phyloP scores from a whole-genome alignment of 2,888 invertebrate species.

The Calameuta filiformis region DNA sequence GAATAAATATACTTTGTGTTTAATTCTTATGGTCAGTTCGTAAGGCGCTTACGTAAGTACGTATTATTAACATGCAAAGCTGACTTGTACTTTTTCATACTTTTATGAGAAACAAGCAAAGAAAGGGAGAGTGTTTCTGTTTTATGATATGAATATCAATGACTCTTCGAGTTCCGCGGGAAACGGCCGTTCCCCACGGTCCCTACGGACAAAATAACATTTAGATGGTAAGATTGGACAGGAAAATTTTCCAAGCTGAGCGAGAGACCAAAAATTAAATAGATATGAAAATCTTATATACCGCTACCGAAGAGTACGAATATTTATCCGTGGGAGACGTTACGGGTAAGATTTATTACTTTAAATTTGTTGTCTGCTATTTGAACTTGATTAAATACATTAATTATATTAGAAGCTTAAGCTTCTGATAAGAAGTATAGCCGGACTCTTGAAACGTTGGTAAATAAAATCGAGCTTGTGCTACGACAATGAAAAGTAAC shows the following conservation, averaged over 20 bases:
- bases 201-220: slow-evolving; percentile 11
- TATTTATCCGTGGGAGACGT: no score
- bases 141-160: slow-evolving; percentile 12
- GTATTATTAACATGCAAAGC: not conserved
- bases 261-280: not conserved
- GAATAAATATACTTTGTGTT: not conserved
- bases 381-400: no score
- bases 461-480: no score
- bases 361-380: no score
- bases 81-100: not conserved
- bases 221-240: slow-evolving; percentile 21
- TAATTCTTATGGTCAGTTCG: not conserved
- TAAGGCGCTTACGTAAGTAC: not conserved
- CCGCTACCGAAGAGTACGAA: not conserved
- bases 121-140: not conserved
- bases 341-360: no score
- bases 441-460: no score
- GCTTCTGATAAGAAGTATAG: no score
- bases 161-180: not conserved
- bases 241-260: slow-evolving; percentile 12
- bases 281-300: not conserved
- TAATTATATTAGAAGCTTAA: no score
- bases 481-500: no score
- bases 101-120: not conserved
- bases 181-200: not conserved